Conservation (phyloP, 2,888 invertebrate species). For the Drosophila mercatorum region DNA sequence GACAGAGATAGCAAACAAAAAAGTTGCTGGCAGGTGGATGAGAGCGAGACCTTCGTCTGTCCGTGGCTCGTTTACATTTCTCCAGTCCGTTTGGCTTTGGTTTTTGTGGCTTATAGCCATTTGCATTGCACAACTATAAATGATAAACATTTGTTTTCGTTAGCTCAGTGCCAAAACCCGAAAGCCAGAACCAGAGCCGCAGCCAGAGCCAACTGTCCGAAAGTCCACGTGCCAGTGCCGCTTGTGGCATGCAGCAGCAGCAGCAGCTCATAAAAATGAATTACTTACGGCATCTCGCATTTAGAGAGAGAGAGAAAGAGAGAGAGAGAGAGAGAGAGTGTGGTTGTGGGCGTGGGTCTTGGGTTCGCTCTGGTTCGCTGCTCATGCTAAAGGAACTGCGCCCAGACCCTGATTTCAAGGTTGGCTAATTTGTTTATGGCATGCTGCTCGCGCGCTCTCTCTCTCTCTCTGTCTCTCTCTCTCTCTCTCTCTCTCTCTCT, state of each 20-base stretch:
- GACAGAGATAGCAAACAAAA: neutral
- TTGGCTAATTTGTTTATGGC: conserved; percentile 64
- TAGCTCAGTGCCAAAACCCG: conserved; percentile 42
- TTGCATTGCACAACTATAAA: conserved; percentile 59
- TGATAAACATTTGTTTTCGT: conserved; percentile 75
- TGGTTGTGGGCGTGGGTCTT: neutral
- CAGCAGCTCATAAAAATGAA: conserved; percentile 71
- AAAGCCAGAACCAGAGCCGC: conserved; percentile 21
- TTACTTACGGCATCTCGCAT: conserved; percentile 43
- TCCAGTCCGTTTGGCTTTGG: conserved; percentile 25
- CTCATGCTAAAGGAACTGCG: conserved; percentile 13
- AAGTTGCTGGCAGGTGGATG: conserved; percentile 1
- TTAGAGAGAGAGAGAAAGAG: neutral
- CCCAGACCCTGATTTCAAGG: conserved; percentile 38
- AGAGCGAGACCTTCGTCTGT: neutral
- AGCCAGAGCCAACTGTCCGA: conserved; percentile 22
- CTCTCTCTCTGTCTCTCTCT: neutral
- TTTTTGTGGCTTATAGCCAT: conserved; percentile 29
- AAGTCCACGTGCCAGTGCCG: conserved; percentile 31
- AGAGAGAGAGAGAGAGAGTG: neutral
- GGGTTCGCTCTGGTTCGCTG: conserved; percentile 14
- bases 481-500: neutral
- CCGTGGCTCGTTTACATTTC: conserved; percentile 6
- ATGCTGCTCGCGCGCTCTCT: conserved; percentile 10
- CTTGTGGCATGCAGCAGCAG: conserved; percentile 36